phyloP scores from a whole-genome alignment of 2,888 invertebrate genomes.

The Embidobia sp. region DNA sequence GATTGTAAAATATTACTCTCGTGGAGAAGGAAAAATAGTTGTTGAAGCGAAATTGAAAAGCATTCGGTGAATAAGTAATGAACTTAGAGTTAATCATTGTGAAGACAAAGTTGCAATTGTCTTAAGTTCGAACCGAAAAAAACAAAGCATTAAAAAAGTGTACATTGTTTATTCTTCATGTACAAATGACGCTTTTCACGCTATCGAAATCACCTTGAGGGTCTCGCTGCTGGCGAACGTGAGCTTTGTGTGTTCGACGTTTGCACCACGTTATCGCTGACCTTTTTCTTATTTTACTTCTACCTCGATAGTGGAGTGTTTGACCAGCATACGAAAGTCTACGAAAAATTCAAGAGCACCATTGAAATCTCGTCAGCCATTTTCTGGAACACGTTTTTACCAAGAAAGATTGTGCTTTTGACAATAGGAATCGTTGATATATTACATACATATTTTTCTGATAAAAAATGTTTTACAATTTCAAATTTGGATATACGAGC shows the following conservation, averaged over 20 bases:
- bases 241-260: constrained; percentile 60
- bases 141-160: constrained; percentile 1
- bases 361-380: constrained; percentile 60
- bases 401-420: constrained; percentile 55
- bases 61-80: constrained; percentile 6
- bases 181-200: constrained; percentile 57
- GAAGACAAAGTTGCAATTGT: constrained; percentile 1
- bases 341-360: constrained; percentile 59
- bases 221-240: constrained; percentile 40
- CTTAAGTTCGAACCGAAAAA: background rate
- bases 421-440: constrained; percentile 34
- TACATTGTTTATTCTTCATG: constrained; percentile 46
- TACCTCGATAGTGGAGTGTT: constrained; percentile 56
- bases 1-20: constrained; percentile 23
- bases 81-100: background rate
- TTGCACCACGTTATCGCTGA: constrained; percentile 58
- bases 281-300: constrained; percentile 60
- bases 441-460: constrained; percentile 33
- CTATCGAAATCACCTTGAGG: constrained; percentile 58
- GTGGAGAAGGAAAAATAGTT: background rate
- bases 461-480: constrained; percentile 7
- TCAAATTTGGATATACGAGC: no score
- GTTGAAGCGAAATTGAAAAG: background rate
- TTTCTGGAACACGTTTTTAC: constrained; percentile 50
- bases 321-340: constrained; percentile 61